phyloP scores from a whole-genome alignment of 2,797 vertebrate species.

The Microtus obscurus region DNA sequence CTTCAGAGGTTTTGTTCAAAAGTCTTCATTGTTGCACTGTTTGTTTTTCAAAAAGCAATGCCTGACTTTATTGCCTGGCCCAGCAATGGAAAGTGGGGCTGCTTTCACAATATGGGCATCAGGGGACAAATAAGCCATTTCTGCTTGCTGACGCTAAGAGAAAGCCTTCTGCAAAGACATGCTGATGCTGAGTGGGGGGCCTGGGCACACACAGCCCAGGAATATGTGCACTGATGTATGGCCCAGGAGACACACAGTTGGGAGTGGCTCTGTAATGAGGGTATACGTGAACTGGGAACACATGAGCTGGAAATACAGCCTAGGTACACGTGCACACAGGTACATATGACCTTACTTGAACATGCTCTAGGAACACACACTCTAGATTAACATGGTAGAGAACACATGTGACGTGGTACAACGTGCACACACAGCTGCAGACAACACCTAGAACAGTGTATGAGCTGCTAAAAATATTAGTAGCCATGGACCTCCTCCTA shows the following conservation, averaged over 20 bases:
- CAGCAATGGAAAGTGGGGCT: conserved; percentile 24
- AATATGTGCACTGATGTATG: background rate
- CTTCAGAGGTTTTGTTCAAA: background rate
- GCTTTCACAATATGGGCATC: background rate
- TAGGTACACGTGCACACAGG: background rate
- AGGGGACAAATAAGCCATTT: conserved; percentile 28
- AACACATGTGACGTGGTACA: background rate
- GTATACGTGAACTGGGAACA: background rate
- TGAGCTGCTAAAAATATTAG: background rate
- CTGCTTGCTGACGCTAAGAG: background rate
- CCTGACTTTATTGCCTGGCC: background rate
- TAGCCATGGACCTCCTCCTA: background rate
- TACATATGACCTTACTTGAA: background rate
- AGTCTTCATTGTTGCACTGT: background rate
- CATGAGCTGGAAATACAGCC: background rate
- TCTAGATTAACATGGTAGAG: background rate
- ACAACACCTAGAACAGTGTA: background rate
- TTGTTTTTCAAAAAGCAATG: conserved; percentile 54
- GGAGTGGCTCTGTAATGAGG: background rate
- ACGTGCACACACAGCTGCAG: background rate
- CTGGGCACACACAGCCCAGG: background rate
- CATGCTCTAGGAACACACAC: background rate
- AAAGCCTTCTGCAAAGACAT: background rate
- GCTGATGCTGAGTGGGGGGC: background rate
- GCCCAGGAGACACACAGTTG: background rate